These are phyloP conservation scores for Bugulina stolonifera DNA, from an alignment of 2,888 invertebrate species.

Conservation along the genomic window DNA sequence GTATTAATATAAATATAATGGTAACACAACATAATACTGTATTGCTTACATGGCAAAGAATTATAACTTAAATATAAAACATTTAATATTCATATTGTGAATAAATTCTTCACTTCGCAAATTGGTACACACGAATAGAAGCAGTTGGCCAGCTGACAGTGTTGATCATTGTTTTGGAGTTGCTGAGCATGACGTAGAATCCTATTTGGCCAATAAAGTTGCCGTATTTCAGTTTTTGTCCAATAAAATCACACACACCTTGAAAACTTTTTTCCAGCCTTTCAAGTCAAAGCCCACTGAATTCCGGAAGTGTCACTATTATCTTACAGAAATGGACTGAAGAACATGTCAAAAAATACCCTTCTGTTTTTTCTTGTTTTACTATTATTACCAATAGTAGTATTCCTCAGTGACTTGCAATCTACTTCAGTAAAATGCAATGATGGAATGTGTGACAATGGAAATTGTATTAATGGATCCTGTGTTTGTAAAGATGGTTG, in stretches of 20 bases:
- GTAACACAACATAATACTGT: too few relatives aligned
- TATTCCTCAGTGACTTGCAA: neutral
- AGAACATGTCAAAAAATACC: neutral
- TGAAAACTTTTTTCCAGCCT: neutral
- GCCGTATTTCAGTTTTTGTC: neutral
- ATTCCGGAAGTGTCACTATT: too few relatives aligned
- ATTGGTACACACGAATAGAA: too few relatives aligned
- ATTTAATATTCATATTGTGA: too few relatives aligned
- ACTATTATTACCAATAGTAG: neutral
- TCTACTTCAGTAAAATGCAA: neutral
- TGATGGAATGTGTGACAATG: conserved; percentile 14
- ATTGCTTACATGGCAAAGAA: too few relatives aligned
- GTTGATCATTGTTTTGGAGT: conserved; percentile 6
- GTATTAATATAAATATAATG: too few relatives aligned
- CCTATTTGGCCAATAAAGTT: neutral
- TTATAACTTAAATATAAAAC: too few relatives aligned
- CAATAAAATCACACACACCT: neutral
- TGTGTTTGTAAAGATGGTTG: conserved; percentile 11
- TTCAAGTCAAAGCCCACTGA: neutral
- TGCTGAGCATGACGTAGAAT: conserved; percentile 16
- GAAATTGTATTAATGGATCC: neutral
- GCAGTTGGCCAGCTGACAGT: neutral
- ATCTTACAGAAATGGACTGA: too few relatives aligned
- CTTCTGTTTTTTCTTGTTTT: neutral
- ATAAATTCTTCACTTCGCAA: too few relatives aligned